Base-by-base conservation (phyloP, 1,140 invertebrate species). In the Leptinotarsa texana region DNA sequence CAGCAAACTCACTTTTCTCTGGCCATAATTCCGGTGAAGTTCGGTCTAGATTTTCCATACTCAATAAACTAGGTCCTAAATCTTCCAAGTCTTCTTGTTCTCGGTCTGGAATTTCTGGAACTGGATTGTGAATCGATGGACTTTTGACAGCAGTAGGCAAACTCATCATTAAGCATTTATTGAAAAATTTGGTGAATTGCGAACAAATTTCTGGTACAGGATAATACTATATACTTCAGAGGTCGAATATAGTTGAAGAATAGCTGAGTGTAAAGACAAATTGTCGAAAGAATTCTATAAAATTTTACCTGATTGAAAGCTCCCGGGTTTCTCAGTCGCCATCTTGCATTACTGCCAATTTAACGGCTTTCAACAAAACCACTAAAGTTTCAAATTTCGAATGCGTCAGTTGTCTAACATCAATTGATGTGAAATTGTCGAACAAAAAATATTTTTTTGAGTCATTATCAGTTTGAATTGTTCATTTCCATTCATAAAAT, bases 21-120 rank as follows among this genome's bases (percentile, higher is more conserved):
- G 96, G 96, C 96, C 96, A 98, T 81, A 97, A 85, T 82, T 97
- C 95, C 17, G 96, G 96, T 3, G 96, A 97, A 13, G 94, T 90
- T 82, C 96, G 88, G 86, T 97, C 95, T 75, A 98, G 86, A 82
- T 94, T 96, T 87, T 98, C 96, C 83, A 93, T 88, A 80, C 95
- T 96, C 75, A 94, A 87, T 62, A 95, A 87, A 84, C 89, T 92
- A 82, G 92, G 89, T 82, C 92, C 91, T 74, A 91, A 84, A 68
- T 87, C 88, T 77, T 86, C 86, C 82, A 90, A 81, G 66, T 80
- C 79, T 65, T 80, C 77, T 65, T 79, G 75, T 17, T 79, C 75
- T 69, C 71, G 70, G 63, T 86, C 84, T 86, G 57, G 65, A 81
- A 81, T n/a, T 69, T 49, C 69, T 70, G 69, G 11, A 70, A 57